Evolutionary conservation across 2,797 vertebrate genomes (phyloP).

Genomic region (Menidia menidia): DNA sequence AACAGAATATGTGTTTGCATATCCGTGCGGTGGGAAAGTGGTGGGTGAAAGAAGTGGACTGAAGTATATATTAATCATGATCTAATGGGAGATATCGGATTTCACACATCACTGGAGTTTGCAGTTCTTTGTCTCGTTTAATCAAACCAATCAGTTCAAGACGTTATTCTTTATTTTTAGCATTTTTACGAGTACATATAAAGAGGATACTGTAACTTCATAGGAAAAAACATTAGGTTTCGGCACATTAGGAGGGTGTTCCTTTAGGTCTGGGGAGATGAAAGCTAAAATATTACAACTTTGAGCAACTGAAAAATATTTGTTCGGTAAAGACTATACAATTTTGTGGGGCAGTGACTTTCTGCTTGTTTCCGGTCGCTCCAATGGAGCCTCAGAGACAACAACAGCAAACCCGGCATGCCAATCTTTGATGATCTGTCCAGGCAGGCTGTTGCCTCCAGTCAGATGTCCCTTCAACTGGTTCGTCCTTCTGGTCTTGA

Average conservation of each 20-base stretch:
- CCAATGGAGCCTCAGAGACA: background rate
- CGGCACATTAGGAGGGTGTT: background rate
- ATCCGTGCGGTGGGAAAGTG: background rate
- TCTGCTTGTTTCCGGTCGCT: background rate
- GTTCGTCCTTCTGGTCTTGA: no score
- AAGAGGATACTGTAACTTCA: background rate
- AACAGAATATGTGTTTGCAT: background rate
- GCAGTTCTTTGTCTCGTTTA: background rate
- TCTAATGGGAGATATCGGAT: background rate
- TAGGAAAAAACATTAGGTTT: background rate
- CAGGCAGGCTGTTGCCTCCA: background rate
- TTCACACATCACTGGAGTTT: background rate
- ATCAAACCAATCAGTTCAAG: no score
- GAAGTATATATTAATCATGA: background rate
- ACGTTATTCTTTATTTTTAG: background rate
- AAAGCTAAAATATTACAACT: no score
- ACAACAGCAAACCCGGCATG: background rate
- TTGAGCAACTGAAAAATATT: no score
- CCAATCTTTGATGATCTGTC: background rate
- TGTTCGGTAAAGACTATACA: background rate
- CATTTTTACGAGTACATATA: background rate
- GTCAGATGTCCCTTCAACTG: background rate
- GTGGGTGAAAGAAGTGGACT: background rate
- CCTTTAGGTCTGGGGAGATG: background rate
- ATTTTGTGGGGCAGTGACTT: background rate